A percentile compares a stretch with the other conserved stretches of the same genome.
phyloP scores from a whole-genome alignment of 2,888 invertebrate genomes.

The Thalpophila matura region DNA sequence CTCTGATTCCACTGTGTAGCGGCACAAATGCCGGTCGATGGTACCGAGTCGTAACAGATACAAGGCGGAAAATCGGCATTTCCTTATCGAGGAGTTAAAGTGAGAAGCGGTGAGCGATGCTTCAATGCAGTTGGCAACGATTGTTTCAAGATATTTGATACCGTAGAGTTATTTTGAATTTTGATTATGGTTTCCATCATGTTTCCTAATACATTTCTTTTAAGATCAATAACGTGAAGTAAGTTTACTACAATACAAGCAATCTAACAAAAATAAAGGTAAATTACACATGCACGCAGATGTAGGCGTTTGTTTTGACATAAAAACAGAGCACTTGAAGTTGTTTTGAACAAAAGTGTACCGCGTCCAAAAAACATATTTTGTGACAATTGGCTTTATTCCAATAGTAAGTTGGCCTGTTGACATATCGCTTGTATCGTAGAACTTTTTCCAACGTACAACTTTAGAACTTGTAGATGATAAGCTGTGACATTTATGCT shows the following conservation, averaged over 20 bases:
- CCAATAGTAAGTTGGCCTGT: conserved; percentile 54
- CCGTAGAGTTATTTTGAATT: neutral
- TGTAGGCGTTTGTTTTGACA: conserved; percentile 14
- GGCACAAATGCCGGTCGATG: conserved; percentile 44
- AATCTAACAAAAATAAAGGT: neutral
- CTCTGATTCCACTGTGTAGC: conserved; percentile 46
- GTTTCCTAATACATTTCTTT: neutral
- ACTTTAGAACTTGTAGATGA: conserved; percentile 46
- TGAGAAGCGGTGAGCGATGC: conserved; percentile 46
- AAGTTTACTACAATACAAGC: neutral
- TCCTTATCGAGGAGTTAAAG: conserved; percentile 60
- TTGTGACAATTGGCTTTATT: conserved; percentile 49
- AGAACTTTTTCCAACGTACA: conserved; percentile 16
- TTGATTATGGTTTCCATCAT: neutral
- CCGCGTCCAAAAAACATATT: conserved; percentile 39
- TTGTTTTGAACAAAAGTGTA: conserved; percentile 45
- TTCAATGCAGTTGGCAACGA: conserved; percentile 17
- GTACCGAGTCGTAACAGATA: conserved; percentile 52
- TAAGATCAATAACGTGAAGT: neutral
- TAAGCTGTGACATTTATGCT: conserved; percentile 37
- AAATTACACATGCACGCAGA: conserved; percentile 3
- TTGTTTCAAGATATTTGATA: conserved; percentile 11
- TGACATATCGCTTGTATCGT: conserved; percentile 47
- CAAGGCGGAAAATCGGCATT: conserved; percentile 71
- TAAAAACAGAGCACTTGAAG: conserved; percentile 41